phyloP scores from a whole-genome alignment of 1,140 invertebrate genomes.

The Aphelinus certus region DNA sequence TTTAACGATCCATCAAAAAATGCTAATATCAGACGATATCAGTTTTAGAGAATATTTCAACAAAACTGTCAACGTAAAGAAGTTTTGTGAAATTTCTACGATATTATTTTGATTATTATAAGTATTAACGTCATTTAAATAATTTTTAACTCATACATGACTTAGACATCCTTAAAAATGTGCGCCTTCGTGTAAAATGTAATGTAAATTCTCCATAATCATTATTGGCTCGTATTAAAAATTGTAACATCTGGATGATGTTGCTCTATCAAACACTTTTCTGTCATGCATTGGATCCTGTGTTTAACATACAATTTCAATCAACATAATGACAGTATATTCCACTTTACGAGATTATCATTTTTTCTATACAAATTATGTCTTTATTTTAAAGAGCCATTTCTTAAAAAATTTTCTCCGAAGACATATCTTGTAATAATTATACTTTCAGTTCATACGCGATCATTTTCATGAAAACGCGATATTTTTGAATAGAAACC shows the following conservation, averaged over 20 bases:
- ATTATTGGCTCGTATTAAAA: slow-evolving; percentile 31
- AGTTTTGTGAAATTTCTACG: background rate
- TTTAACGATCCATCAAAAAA: no score
- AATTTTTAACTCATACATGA: slow-evolving; percentile 24
- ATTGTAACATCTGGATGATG: slow-evolving; percentile 16
- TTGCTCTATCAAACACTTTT: slow-evolving; percentile 25
- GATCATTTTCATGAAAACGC: slow-evolving; percentile 2
- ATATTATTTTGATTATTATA: background rate
- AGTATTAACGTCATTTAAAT: background rate
- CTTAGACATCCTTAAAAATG: slow-evolving; percentile 28
- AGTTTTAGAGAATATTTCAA: slow-evolving; percentile 10
- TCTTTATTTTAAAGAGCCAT: slow-evolving; percentile 14
- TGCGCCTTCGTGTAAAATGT: slow-evolving; percentile 36
- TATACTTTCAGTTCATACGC: slow-evolving; percentile 35
- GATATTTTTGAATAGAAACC: no score
- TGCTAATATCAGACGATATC: background rate
- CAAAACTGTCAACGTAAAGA: background rate
- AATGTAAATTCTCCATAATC: slow-evolving; percentile 28
- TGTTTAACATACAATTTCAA: slow-evolving; percentile 21
- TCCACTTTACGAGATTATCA: slow-evolving; percentile 15
- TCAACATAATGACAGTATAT: slow-evolving; percentile 17
- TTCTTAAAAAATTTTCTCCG: slow-evolving; percentile 33
- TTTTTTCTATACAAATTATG: slow-evolving; percentile 28
- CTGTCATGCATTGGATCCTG: slow-evolving; percentile 18
- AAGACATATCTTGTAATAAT: slow-evolving; percentile 13